Base-by-base conservation (phyloP, 2,113 vertebrate genomes). In the Melanocharis versteri region DNA sequence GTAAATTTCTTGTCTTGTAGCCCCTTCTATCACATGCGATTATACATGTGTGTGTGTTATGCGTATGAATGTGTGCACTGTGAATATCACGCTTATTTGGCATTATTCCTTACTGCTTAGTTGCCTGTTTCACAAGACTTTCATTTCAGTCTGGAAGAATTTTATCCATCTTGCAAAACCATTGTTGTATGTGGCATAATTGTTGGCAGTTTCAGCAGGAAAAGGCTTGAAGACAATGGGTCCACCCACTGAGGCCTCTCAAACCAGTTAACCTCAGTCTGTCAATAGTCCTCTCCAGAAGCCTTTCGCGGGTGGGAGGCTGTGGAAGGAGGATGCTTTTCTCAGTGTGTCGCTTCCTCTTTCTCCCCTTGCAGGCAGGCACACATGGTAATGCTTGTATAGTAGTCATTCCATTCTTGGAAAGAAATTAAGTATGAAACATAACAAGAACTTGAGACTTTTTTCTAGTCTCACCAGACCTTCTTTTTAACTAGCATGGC, bases 1-100 rank as follows among this genome's bases (percentile, higher is more conserved):
- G 99, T 99, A 95, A 93, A 42, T 17, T 26, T 42, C 56, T 71
- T 45, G 23, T 18, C 40, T 78, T 31, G 4, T 3, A 77, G 48
- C 13, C 18, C 33, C 84, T 87, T 42, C 30, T 56, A 1, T 28
- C 99, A 89, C 89, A 97, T n/a, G 13, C 61, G 58, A 4, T 73
- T 31, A 10, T 8, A 33, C 2, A 4, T 15, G 33, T 64, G 26
- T 83, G 10, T 28, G 11, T 50, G 42, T 70, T 61, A 56, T 48
- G 53, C 66, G 15, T 39, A 35, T 20, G 15, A 56, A 9, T 17
- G 19, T 47, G 23, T 30, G 24, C 26, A 2, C 37, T 54, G 77
- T 42, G 47, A 69, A 26, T 28, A 11, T 71, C 13, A 15, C 0
- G 0, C 37, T 79, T 42, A 21, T 31, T 53, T 54, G 75, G 56